phyloP scores from a whole-genome alignment of 2,888 invertebrate genomes.

The Aphidius colemani region DNA sequence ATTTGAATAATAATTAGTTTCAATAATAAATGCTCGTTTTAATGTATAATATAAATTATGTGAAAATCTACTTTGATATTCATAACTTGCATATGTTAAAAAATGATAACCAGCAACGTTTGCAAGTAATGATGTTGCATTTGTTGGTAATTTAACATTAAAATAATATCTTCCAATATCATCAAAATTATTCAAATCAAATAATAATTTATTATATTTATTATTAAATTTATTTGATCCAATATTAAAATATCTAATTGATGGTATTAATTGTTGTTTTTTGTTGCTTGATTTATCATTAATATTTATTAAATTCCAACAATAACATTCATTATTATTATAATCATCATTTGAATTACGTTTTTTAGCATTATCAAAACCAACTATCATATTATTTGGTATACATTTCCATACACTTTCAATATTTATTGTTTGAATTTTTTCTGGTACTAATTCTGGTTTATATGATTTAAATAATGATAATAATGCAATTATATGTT shows the following conservation, averaged over 20 bases:
- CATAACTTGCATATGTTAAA: slow-evolving; percentile 49
- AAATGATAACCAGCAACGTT: slow-evolving; percentile 54
- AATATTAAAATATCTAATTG: slow-evolving; percentile 50
- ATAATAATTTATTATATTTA: slow-evolving; percentile 47
- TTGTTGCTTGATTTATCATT: slow-evolving; percentile 9
- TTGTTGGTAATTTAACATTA: slow-evolving; percentile 49
- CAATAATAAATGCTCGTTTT: slow-evolving; percentile 50
- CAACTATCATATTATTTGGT: slow-evolving; percentile 43
- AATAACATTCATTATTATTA: slow-evolving; percentile 30
- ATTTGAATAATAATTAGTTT: slow-evolving; percentile 44
- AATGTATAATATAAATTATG: slow-evolving; percentile 54
- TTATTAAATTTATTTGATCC: slow-evolving; percentile 48
- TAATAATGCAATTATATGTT: slow-evolving; percentile 49
- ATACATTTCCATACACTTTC: slow-evolving; percentile 54
- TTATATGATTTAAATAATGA: slow-evolving; percentile 56
- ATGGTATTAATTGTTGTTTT: slow-evolving; percentile 46
- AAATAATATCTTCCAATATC: slow-evolving; percentile 50
- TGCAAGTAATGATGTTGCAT: slow-evolving; percentile 51
- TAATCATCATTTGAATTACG: slow-evolving; percentile 36
- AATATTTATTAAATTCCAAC: slow-evolving; percentile 41
- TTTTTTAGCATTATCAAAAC: slow-evolving; percentile 46
- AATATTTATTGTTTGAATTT: slow-evolving; percentile 49
- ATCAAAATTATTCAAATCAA: slow-evolving; percentile 47
- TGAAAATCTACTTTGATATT: slow-evolving; percentile 54
- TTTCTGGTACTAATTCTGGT: slow-evolving; percentile 56